Percentiles rank a stretch among this genome's conserved stretches.
Evolutionary conservation across 2,113 vertebrate genomes (phyloP).

Genomic region (Alectura lathami): DNA sequence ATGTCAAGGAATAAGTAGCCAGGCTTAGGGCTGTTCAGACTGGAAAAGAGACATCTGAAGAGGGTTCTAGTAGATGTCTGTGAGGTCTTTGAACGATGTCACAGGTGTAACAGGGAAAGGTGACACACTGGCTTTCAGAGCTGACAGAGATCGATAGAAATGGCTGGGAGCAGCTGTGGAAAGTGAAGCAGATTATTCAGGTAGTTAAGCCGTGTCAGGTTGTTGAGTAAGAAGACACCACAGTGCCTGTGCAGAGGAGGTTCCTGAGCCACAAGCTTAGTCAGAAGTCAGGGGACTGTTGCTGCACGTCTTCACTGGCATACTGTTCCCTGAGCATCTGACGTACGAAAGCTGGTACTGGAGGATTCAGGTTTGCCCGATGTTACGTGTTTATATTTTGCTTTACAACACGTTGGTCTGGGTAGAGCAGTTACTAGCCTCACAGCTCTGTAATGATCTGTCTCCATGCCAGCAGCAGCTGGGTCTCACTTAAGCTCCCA

Average conservation of each 20-base stretch:
- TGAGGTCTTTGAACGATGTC: neutral
- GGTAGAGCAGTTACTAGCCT: neutral
- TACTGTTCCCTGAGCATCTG: neutral
- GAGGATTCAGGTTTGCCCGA: neutral
- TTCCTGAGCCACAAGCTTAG: rapidly evolving
- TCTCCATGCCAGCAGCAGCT: neutral
- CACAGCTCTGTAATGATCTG: neutral
- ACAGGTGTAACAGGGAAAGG: too few species aligned
- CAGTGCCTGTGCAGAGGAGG: neutral
- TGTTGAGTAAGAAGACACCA: neutral
- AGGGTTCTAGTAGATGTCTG: neutral
- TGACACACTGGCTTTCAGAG: neutral
- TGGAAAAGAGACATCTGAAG: neutral
- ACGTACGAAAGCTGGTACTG: rapidly evolving
- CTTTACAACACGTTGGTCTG: neutral
- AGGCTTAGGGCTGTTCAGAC: neutral
- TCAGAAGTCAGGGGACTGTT: rapidly evolving
- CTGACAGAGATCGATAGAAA: neutral
- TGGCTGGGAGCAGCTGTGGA: neutral
- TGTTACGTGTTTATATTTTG: neutral
- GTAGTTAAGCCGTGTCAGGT: neutral
- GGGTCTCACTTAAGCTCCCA: rapidly evolving
- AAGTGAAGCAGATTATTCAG: neutral
- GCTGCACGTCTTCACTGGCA: rapidly evolving
- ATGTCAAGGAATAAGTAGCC: neutral